Percentiles rank a stretch among this genome's conserved stretches.
These are phyloP conservation scores for Zhuqinia jingwanae DNA, from an alignment of 2,888 invertebrate species.

Conservation along the genomic window DNA sequence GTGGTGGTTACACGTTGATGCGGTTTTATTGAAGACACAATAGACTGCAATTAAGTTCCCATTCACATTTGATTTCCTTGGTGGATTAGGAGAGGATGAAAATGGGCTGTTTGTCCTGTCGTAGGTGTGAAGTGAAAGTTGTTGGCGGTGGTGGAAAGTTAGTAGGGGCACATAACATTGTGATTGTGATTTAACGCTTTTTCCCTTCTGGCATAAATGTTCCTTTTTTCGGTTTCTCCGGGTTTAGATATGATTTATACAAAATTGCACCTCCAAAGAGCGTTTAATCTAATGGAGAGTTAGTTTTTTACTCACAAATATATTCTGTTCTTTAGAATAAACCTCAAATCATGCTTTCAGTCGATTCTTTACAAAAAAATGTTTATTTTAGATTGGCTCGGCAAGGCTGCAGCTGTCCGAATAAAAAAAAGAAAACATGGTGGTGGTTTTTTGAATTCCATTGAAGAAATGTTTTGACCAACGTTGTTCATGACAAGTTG, in stretches of 20 bases:
- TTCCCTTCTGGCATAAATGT: slow-evolving; percentile 45
- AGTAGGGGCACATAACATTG: too few species aligned
- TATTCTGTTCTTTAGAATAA: too few species aligned
- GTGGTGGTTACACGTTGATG: slow-evolving; percentile 21
- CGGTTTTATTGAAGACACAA: slow-evolving; percentile 71
- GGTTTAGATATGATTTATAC: slow-evolving; percentile 71
- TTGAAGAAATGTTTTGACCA: slow-evolving; percentile 11
- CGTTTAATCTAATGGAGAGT: slow-evolving; percentile 75
- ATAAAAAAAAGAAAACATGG: slow-evolving; percentile 19
- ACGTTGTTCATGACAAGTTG: slow-evolving; percentile 51
- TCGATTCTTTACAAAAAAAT: too few species aligned
- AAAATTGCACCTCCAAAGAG: slow-evolving; percentile 69
- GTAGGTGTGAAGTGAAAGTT: slow-evolving; percentile 36
- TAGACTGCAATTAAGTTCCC: slow-evolving; percentile 79
- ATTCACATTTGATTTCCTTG: slow-evolving; percentile 75
- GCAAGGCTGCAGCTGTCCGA: slow-evolving; percentile 58
- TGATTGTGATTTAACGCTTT: not conserved
- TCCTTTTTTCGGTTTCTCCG: not conserved
- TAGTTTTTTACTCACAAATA: too few species aligned
- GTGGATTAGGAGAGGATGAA: slow-evolving; percentile 12
- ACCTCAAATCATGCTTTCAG: too few species aligned
- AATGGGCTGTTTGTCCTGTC: not conserved
- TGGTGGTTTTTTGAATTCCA: not conserved
- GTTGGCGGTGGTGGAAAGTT: slow-evolving; percentile 7
- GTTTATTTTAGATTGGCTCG: slow-evolving; percentile 50